Base-by-base conservation (phyloP, 1,140 invertebrate species). In the Drosophila malerkotliana region DNA sequence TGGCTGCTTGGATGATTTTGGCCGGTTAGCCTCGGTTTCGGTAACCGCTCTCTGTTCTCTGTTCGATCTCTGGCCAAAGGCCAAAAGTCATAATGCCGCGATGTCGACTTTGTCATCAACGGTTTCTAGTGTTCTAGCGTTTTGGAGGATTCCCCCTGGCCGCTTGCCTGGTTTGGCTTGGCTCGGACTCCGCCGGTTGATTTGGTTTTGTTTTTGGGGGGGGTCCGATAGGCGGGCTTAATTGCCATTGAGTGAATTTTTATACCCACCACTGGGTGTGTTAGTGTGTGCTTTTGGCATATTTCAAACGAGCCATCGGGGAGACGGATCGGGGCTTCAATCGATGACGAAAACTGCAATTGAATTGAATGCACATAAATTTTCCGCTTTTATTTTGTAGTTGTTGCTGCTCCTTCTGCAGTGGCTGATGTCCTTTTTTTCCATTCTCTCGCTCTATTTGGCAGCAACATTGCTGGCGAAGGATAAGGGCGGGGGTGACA, bases 231-330 rank as follows among this genome's bases (percentile, higher is more conserved):
- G 78, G 34, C 68, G 44, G 56, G 80, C 79, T 77, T 81, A 81
- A 81, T 81, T 82, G 79, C 79, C 45, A 73, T 82, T 82, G 79
- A 81, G 79, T 81, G 79, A 82, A 82, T 77, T 82, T 81, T 82
- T 81, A 81, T 81, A 57, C 78, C 73, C 78, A 10, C 58, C 77
- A 69, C 63, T 72, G 59, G 78, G 39, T 61, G 52, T 39, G 62
- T 24, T 52, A 32, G 53, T 28, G 76, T 54, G 59, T 81, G 73
- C 74, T 81, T 81, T 63, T 82, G 77, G 77, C 77, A 79, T 79
- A 79, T 79, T 79, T 79, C 63, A 69, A 69, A 68, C 62, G 66
- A 56, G 63, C 58, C 45, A 61, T 51, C 66, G 47, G 66, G 66
- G 51, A 68, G 64, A 28, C 7, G 63, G 21, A 10, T 39, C 41